Percentiles rank a stretch among this genome's conserved stretches.
These are phyloP conservation scores for Hydrozoanthus tunicans DNA, from an alignment of 64 coral and sea anemone genomes.

Conservation along the genomic window DNA sequence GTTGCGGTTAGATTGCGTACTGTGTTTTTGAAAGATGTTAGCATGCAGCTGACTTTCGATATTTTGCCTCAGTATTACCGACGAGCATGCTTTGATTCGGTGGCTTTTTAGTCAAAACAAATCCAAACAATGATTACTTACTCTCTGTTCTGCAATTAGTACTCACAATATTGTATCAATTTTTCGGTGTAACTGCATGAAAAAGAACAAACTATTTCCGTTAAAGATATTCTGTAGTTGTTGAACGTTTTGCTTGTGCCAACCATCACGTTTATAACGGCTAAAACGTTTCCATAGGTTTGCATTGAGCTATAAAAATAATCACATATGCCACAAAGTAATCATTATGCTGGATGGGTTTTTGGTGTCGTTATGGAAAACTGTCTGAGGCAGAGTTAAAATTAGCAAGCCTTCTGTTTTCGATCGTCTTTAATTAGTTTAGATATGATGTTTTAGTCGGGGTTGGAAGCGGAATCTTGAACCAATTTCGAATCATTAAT, in stretches of 20 bases:
- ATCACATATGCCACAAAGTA: constrained; percentile 1
- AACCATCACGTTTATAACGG: too few species aligned
- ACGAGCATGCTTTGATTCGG: neutral
- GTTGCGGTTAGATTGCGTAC: neutral
- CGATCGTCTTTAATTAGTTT: too few species aligned
- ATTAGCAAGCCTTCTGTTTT: too few species aligned
- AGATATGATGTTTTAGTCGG: too few species aligned
- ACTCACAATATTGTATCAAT: too few species aligned
- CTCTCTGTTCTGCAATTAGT: neutral
- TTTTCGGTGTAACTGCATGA: too few species aligned
- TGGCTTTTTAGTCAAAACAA: neutral
- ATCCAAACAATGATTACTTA: neutral
- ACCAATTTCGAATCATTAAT: too few species aligned
- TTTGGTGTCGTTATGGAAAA: neutral
- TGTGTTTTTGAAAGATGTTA: neutral
- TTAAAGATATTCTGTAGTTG: too few species aligned
- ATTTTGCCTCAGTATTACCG: neutral
- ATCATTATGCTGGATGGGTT: neutral
- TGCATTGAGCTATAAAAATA: neutral
- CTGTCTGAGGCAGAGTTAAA: too few species aligned
- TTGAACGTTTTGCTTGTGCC: too few species aligned
- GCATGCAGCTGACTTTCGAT: neutral
- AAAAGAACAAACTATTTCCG: too few species aligned
- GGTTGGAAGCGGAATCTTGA: too few species aligned
- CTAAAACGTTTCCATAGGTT: neutral